Evolutionary conservation across 2,113 vertebrate genomes (phyloP).

Genomic region (Mohoua ochrocephala): DNA sequence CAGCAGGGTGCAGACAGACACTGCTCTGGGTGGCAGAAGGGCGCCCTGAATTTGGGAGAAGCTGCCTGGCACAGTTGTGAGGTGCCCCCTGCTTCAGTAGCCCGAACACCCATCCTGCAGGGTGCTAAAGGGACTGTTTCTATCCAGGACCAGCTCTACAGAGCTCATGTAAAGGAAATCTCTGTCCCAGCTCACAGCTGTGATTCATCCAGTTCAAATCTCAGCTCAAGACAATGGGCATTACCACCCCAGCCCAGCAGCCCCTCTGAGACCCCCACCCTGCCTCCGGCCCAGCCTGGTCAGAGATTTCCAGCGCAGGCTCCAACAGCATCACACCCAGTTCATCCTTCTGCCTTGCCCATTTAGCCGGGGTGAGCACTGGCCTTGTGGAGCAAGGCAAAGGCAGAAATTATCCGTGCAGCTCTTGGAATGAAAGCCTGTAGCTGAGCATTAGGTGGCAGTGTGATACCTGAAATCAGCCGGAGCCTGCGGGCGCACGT

Average conservation of each 20-base stretch:
- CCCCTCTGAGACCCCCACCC: background rate
- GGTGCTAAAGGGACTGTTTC: background rate
- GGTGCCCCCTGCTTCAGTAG: background rate
- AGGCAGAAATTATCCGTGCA: fast-evolving
- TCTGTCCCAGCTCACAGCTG: background rate
- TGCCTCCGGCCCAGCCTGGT: background rate
- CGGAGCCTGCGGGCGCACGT: fast-evolving
- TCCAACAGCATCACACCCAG: background rate
- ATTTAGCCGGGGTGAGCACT: background rate
- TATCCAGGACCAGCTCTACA: background rate
- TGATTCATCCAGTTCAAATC: background rate
- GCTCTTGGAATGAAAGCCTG: background rate
- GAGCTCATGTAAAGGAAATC: background rate
- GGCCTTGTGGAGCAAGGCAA: background rate
- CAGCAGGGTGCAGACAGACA: too few relatives aligned
- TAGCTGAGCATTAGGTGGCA: slow-evolving; percentile 37
- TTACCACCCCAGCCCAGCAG: background rate
- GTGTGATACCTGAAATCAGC: background rate
- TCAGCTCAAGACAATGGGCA: background rate
- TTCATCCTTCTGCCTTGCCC: background rate
- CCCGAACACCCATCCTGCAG: background rate
- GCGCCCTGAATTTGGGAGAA: background rate
- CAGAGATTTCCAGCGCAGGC: background rate
- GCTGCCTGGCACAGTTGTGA: background rate
- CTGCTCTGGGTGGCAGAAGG: background rate